A percentile compares a stretch with the other conserved stretches of the same genome.
Conservation (phyloP, 1,140 invertebrate species). For the Magallana gigas region DNA sequence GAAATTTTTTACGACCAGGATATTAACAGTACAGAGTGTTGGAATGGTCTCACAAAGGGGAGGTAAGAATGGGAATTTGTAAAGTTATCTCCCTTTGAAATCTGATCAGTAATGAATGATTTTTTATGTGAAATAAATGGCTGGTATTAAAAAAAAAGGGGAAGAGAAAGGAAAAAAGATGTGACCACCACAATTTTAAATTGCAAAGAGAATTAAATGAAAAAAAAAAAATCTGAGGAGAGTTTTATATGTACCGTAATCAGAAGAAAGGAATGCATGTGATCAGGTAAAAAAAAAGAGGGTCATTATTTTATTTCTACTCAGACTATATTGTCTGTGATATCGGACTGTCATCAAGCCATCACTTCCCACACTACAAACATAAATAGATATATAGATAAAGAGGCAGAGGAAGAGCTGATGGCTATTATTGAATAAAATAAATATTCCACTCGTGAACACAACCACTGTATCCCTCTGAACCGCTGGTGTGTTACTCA, state of each 20-base stretch:
- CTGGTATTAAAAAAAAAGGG: not conserved
- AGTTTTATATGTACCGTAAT: not conserved
- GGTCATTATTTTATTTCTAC: not conserved
- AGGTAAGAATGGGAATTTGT: conserved; percentile 36
- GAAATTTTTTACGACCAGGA: conserved; percentile 51
- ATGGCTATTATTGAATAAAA: not conserved
- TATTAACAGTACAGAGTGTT: conserved; percentile 43
- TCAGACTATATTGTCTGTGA: not conserved
- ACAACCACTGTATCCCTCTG: conserved; percentile 3
- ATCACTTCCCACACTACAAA: conserved; percentile 1
- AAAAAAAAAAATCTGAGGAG: not conserved
- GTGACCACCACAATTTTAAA: not conserved
- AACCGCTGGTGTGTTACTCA: not conserved
- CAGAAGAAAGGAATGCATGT: not conserved
- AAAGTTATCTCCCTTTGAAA: conserved; percentile 18
- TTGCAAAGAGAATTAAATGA: not conserved
- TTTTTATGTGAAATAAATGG: not conserved
- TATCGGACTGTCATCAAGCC: conserved; percentile 2
- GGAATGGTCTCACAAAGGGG: conserved; percentile 43
- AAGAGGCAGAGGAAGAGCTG: conserved; percentile 13
- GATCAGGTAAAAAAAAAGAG: not conserved
- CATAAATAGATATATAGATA: conserved; percentile 3
- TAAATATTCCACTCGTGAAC: not conserved
- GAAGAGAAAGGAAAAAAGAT: not conserved
- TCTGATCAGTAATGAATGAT: not conserved